Percentiles rank a stretch among this genome's conserved stretches.
phyloP scores from a whole-genome alignment of 2,888 invertebrate species.

The Dynastes tityus region DNA sequence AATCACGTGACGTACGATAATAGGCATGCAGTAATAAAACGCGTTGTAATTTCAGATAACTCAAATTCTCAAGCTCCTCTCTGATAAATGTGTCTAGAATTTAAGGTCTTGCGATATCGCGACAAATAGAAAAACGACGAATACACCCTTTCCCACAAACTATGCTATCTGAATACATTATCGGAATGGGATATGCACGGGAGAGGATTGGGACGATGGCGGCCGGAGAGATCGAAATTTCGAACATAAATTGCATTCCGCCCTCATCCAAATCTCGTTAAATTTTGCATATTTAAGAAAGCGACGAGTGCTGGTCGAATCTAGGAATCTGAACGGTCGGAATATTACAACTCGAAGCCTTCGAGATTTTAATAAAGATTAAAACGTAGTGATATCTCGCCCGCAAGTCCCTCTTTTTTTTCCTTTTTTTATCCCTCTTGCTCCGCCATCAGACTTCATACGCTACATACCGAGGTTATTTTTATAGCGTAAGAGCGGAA shows the following conservation, averaged over 20 bases:
- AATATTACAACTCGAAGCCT: slow-evolving; percentile 35
- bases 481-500: not conserved
- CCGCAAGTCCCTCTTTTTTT: not conserved
- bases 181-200: slow-evolving; percentile 20
- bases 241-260: slow-evolving; percentile 46
- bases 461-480: not conserved
- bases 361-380: slow-evolving; percentile 47
- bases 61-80: not conserved
- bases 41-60: too few relatives aligned
- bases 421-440: not conserved
- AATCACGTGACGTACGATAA: too few relatives aligned
- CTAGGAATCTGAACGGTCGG: slow-evolving; percentile 37
- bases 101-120: not conserved
- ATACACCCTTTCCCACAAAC: slow-evolving; percentile 19
- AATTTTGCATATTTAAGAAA: slow-evolving; percentile 47
- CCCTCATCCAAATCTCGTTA: slow-evolving; percentile 47
- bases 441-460: not conserved
- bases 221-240: slow-evolving; percentile 36
- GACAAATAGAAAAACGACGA: slow-evolving; percentile 12
- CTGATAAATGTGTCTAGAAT: slow-evolving; percentile 5
- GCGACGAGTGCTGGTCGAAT: slow-evolving; percentile 44
- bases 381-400: slow-evolving; percentile 27
- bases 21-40: too few relatives aligned
- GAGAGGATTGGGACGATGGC: not conserved
- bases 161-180: slow-evolving; percentile 43